A percentile compares a stretch with the other conserved stretches of the same genome.
phyloP scores from a whole-genome alignment of 92 coral and sea anemone genomes.

The Palythoa caribaeorum region DNA sequence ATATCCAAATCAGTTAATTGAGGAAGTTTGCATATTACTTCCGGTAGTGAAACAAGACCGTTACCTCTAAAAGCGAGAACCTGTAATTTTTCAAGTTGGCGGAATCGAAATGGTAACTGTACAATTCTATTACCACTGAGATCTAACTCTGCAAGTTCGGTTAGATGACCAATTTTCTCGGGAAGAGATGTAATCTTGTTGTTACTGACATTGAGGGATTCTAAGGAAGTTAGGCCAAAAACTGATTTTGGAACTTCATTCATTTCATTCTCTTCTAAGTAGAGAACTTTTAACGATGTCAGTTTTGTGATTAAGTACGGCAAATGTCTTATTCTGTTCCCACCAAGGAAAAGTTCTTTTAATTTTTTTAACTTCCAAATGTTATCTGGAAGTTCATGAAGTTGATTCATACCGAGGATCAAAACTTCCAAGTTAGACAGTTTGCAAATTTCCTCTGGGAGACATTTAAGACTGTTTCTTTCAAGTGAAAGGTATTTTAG shows the following conservation, averaged over 20 bases:
- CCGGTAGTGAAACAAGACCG: conserved; percentile 68
- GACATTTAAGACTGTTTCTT: conserved; percentile 67
- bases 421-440: conserved; percentile 72
- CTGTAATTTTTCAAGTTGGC: conserved; percentile 59
- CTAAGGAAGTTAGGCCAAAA: conserved; percentile 54
- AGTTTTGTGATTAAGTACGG: conserved; percentile 78
- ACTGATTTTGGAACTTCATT: conserved; percentile 68
- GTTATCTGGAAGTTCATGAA: conserved; percentile 73
- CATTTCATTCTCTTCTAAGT: conserved; percentile 72
- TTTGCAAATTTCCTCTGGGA: conserved; percentile 77
- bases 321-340: conserved; percentile 60
- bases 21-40: conserved; percentile 78
- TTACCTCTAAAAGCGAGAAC: conserved; percentile 64
- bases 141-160: conserved; percentile 72
- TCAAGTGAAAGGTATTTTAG: conserved; percentile 75
- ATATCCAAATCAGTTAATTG: conserved; percentile 66
- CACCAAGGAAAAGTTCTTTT: conserved; percentile 78
- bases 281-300: conserved; percentile 59
- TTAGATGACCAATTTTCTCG: conserved; percentile 66
- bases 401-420: conserved; percentile 73
- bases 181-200: conserved; percentile 64
- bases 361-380: conserved; percentile 65
- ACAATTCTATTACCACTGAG: conserved; percentile 68
- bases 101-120: conserved; percentile 75
- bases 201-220: conserved; percentile 67